Evolutionary conservation across 2,113 vertebrate species (phyloP), one percentile per base, ranked within the genome.

Genomic region (Cyanoderma ruficeps): DNA sequence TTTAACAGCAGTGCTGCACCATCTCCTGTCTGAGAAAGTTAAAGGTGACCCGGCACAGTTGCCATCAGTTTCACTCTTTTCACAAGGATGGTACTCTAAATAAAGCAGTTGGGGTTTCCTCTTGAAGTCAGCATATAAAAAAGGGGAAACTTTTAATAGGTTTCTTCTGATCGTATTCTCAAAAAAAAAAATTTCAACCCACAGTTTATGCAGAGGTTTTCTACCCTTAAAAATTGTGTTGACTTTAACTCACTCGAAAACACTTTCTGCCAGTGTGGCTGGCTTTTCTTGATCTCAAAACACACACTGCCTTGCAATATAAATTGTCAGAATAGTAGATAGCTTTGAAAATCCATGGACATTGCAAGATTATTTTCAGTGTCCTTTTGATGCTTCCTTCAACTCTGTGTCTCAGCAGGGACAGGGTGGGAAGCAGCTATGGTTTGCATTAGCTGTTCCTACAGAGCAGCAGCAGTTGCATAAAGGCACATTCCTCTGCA

Each of bases 1-100:
- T 95, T 83, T 84, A 94, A 89, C 52, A 71, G 88, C 63, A 71
- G 22, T 13, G 68, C 49, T 94, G 78, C 83, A 53, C 64, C 44
- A 57, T 86, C 42, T 47, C 71, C 61, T 23, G 2, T 18, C 61
- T 49, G 75, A 80, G 11, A 31, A 47, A 69, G 77, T 86, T 63
- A 96, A 96, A 95, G 81, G 75, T 95, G 82, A 96, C 89, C 78
- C 19, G 59, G 23, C 46, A 72, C 11, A 56, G 60, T 79, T 59
- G 44, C 41, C 70, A 39, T 68, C 89, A 44, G 80, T 77, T 93
- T 90, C 70, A 65, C 52, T 88, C 75, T 47, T 88, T 83, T 63
- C 42, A 87, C 44, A 88, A 65, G 87, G 60, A 74, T 6, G 41
- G 28, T 22, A 77, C 46, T 69, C 50, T 74, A 71, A 89, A 76